phyloP scores from a whole-genome alignment of 1,140 invertebrate species.

The Cecropterus lyciades region DNA sequence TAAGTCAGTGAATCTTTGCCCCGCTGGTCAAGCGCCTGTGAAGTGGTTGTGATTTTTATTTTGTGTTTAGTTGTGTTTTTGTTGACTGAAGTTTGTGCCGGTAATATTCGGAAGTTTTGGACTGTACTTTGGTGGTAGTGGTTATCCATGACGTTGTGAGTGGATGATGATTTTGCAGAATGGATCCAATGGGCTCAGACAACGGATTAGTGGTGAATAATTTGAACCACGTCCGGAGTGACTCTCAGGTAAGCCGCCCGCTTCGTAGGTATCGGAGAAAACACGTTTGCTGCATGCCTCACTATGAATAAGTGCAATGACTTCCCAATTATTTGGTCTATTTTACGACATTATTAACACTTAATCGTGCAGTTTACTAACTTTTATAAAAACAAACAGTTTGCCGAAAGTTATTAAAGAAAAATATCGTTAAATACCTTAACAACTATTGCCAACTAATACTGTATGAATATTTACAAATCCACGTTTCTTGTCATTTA shows the following conservation, averaged over 20 bases:
- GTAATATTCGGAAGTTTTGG: slow-evolving; percentile 34
- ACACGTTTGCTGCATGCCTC: slow-evolving; percentile 76
- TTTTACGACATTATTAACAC: slow-evolving; percentile 33
- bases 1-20: slow-evolving; percentile 60
- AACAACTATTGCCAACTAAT: no score
- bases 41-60: slow-evolving; percentile 40
- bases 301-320: slow-evolving; percentile 77
- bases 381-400: no score
- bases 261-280: slow-evolving; percentile 67
- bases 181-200: slow-evolving; percentile 78
- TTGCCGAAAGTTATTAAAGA: no score
- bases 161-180: slow-evolving; percentile 70
- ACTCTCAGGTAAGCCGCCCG: slow-evolving; percentile 74
- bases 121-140: slow-evolving; percentile 41
- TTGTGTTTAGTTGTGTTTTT: slow-evolving; percentile 50
- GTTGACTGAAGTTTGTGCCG: slow-evolving; percentile 39
- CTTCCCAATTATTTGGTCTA: slow-evolving; percentile 67
- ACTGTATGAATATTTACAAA: no score
- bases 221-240: slow-evolving; percentile 80
- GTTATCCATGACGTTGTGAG: slow-evolving; percentile 36
- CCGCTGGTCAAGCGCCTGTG: slow-evolving; percentile 42
- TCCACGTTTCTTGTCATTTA: no score
- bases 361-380: no score
- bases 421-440: no score
- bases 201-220: slow-evolving; percentile 80